Conservation (phyloP, 2,797 vertebrate species). For the Mormyrops boulengeri region DNA sequence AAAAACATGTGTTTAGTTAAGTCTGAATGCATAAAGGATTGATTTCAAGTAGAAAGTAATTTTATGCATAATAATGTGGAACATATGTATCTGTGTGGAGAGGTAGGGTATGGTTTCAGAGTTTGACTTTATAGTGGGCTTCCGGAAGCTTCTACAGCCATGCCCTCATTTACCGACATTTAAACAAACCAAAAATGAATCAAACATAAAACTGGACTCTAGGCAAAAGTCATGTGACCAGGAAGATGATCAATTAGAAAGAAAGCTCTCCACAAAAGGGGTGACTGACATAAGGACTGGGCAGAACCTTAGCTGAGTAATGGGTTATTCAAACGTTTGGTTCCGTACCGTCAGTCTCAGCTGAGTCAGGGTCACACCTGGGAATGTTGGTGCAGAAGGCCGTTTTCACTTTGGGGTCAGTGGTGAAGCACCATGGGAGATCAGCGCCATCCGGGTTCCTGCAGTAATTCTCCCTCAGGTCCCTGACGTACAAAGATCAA, state of each 20-base stretch:
- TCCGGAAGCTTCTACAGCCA: background rate
- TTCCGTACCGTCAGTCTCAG: slow-evolving; percentile 55
- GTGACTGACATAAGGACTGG: background rate
- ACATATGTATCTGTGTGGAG: background rate
- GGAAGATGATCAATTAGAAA: background rate
- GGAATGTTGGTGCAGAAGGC: slow-evolving; percentile 92
- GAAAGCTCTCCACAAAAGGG: background rate
- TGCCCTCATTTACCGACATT: background rate
- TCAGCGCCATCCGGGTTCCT: slow-evolving; percentile 90
- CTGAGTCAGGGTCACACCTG: slow-evolving; percentile 68
- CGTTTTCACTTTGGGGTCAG: slow-evolving; percentile 78
- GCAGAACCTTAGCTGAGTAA: background rate
- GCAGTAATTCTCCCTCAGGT: slow-evolving; percentile 89
- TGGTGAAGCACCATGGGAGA: slow-evolving; percentile 95
- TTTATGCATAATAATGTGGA: background rate
- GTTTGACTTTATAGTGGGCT: background rate
- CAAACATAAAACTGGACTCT: background rate
- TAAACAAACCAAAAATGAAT: background rate
- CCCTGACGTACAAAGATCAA: slow-evolving; percentile 61
- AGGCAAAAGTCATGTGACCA: background rate
- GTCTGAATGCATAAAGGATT: background rate
- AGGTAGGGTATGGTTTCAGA: background rate
- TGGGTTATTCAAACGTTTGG: background rate
- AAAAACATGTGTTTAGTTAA: background rate
- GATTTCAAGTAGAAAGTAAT: slow-evolving; percentile 1